A percentile compares a stretch with the other conserved stretches of the same genome.
These are phyloP conservation scores for Micromesistius poutassou DNA, from an alignment of 2,797 vertebrate species.

Conservation along the genomic window DNA sequence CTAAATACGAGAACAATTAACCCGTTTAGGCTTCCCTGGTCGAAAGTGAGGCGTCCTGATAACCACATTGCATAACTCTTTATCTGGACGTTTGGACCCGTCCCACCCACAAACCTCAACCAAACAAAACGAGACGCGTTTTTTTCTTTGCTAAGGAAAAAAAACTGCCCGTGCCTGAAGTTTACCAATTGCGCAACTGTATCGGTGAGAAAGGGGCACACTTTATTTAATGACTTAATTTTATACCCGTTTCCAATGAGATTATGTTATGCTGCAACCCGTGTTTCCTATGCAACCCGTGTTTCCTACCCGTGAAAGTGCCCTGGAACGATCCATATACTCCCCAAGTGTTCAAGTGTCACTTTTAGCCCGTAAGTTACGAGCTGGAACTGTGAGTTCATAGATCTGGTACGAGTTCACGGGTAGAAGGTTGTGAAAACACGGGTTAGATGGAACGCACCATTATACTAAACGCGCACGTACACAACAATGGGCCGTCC, in stretches of 20 bases:
- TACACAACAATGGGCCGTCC: not conserved
- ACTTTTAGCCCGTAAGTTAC: too few relatives aligned
- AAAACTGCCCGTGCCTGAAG: slow-evolving; percentile 44
- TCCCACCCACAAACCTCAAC: slow-evolving; percentile 11
- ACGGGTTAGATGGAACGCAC: too few relatives aligned
- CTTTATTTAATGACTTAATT: not conserved
- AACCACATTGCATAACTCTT: slow-evolving; percentile 25
- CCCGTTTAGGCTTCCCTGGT: too few relatives aligned
- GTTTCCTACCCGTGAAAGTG: too few relatives aligned
- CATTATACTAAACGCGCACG: not conserved
- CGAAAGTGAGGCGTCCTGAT: not conserved
- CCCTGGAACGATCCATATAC: too few relatives aligned
- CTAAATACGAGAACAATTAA: too few relatives aligned
- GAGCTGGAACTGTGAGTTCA: too few relatives aligned
- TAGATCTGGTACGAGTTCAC: too few relatives aligned
- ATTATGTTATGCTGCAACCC: not conserved
- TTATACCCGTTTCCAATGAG: not conserved
- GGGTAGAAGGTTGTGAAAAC: too few relatives aligned
- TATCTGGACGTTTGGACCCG: slow-evolving; percentile 17
- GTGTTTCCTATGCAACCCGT: too few relatives aligned
- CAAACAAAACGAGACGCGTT: slow-evolving; percentile 29
- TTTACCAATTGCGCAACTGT: slow-evolving; percentile 34
- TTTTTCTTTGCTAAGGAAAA: slow-evolving; percentile 24
- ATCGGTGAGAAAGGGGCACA: slow-evolving; percentile 11
- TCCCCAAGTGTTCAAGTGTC: too few relatives aligned